Evolutionary conservation across 2,888 invertebrate genomes (phyloP).

Genomic region (Pemphredon lugubris): DNA sequence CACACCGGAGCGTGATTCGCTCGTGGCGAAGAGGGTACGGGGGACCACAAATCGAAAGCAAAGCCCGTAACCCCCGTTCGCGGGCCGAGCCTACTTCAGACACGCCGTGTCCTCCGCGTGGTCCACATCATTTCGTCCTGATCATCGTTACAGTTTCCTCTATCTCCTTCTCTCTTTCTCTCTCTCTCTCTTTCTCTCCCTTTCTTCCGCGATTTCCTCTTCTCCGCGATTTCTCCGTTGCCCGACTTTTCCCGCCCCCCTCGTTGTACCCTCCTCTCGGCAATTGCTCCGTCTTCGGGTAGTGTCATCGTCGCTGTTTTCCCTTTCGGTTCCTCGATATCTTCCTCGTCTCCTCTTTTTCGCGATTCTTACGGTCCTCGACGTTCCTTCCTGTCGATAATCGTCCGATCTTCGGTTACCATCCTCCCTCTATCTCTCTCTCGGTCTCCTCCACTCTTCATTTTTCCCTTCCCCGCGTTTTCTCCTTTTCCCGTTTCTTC

Average conservation of each 20-base stretch:
- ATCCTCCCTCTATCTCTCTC: not conserved
- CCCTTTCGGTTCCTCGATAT: too few species aligned
- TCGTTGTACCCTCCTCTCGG: too few species aligned
- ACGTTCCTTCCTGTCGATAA: too few species aligned
- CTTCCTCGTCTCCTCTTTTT: too few species aligned
- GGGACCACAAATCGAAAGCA: constrained; percentile 67
- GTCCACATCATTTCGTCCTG: constrained; percentile 67
- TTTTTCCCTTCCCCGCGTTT: constrained; percentile 5
- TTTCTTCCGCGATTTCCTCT: not conserved
- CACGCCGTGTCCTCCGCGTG: constrained; percentile 74
- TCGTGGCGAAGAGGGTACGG: constrained; percentile 54
- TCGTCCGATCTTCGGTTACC: too few species aligned
- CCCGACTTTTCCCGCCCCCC: too few species aligned
- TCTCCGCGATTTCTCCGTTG: too few species aligned
- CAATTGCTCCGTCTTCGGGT: too few species aligned
- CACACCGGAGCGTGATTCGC: constrained; percentile 43
- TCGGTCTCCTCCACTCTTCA: not conserved
- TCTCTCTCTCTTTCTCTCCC: not conserved
- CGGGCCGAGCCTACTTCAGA: constrained; percentile 64
- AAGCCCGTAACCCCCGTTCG: constrained; percentile 71
- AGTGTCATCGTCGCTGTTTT: too few species aligned
- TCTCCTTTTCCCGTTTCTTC: not conserved
- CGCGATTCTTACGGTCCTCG: too few species aligned
- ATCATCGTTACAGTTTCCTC: constrained; percentile 16
- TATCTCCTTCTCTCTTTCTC: constrained; percentile 15